phyloP scores from a whole-genome alignment of 2,888 invertebrate species.

The Ctenicera cuprea region DNA sequence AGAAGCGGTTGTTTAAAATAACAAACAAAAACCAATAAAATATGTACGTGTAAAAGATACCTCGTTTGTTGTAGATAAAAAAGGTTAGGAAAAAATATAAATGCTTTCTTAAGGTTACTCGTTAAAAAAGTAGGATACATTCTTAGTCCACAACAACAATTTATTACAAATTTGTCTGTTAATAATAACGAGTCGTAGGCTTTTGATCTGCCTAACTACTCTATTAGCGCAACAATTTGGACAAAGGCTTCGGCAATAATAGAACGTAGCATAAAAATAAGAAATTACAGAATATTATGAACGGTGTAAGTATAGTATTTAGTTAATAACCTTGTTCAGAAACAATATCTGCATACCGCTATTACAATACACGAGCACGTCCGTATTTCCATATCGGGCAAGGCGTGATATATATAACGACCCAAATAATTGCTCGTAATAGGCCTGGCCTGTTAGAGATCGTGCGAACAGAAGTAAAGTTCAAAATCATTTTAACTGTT shows the following conservation, averaged over 20 bases:
- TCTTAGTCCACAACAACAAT: neutral
- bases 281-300: slow-evolving; percentile 37
- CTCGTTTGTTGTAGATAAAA: no score
- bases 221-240: slow-evolving; percentile 34
- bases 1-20: no score
- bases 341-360: slow-evolving; percentile 57
- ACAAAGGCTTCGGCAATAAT: slow-evolving; percentile 31
- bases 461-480: slow-evolving; percentile 66
- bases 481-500: slow-evolving; percentile 47
- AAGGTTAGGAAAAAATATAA: neutral
- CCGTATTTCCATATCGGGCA: slow-evolving; percentile 67
- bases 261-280: slow-evolving; percentile 33
- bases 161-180: slow-evolving; percentile 28
- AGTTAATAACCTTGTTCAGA: slow-evolving; percentile 51
- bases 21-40: neutral
- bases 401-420: slow-evolving; percentile 71
- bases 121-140: slow-evolving; percentile 25
- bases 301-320: slow-evolving; percentile 42
- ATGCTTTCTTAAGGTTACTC: slow-evolving; percentile 9
- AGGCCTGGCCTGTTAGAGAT: slow-evolving; percentile 66
- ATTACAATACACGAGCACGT: slow-evolving; percentile 69
- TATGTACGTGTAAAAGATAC: neutral
- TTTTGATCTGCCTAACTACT: slow-evolving; percentile 31
- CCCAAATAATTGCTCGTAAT: slow-evolving; percentile 71
- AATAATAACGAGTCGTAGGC: slow-evolving; percentile 1